phyloP scores from a whole-genome alignment of 2,113 vertebrate species.

The Opisthocomus hoazin region DNA sequence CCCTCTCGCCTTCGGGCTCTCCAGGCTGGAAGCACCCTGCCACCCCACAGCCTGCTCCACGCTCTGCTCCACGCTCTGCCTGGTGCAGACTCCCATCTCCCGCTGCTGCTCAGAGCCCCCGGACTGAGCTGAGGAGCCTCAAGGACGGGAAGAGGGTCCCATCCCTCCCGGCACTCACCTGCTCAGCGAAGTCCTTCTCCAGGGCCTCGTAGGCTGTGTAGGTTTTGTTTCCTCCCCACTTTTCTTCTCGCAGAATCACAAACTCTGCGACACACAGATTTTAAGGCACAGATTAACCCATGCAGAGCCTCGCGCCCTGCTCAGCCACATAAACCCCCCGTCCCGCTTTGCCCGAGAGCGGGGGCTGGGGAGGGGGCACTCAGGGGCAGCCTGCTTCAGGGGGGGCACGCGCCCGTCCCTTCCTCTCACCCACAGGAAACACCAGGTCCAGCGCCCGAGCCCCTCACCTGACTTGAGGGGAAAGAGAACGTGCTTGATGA shows the following conservation, averaged over 20 bases:
- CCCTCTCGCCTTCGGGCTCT: fast-evolving
- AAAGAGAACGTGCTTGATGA: constrained; percentile 92
- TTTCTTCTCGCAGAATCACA: constrained; percentile 87
- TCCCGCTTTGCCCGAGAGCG: neutral
- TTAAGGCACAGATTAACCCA: neutral
- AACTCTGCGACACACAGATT: constrained; percentile 76
- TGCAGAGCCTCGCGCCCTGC: neutral
- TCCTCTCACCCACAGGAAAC: neutral
- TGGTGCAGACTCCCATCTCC: neutral
- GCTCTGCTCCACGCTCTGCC: neutral
- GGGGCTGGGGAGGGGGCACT: neutral
- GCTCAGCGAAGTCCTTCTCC: constrained; percentile 89
- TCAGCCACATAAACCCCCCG: neutral
- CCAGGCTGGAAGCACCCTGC: neutral
- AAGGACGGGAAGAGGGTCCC: neutral
- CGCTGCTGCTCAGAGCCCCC: neutral
- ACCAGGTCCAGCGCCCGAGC: fast-evolving
- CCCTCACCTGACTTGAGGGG: constrained; percentile 86
- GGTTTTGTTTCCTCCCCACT: constrained; percentile 93
- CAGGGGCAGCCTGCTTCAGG: neutral
- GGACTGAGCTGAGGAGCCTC: neutral
- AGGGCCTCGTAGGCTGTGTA: constrained; percentile 82
- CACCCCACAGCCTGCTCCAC: neutral
- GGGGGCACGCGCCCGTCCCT: neutral
- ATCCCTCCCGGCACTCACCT: constrained; percentile 69